phyloP scores from a whole-genome alignment of 92 coral and sea anemone genomes.

The Heteractis magnifica region DNA sequence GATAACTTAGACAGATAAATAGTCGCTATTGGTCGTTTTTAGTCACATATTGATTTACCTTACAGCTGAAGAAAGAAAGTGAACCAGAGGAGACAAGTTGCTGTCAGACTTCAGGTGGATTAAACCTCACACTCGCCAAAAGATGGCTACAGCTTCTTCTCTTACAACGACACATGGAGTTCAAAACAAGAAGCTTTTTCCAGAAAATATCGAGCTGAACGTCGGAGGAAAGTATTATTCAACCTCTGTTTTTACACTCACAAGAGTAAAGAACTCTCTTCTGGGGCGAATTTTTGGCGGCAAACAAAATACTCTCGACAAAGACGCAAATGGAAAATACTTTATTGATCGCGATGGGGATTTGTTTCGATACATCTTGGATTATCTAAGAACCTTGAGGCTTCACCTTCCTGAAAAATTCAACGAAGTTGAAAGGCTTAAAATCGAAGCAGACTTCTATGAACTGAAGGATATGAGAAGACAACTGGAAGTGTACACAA shows the following conservation, averaged over 20 bases:
- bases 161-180: slow-evolving; percentile 20
- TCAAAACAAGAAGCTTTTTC: slow-evolving; percentile 73
- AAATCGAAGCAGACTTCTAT: slow-evolving; percentile 81
- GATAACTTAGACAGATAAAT: not conserved
- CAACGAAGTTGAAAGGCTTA: slow-evolving; percentile 70
- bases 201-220: slow-evolving; percentile 92
- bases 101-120: not conserved
- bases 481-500: slow-evolving; percentile 51
- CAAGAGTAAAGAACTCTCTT: slow-evolving; percentile 77
- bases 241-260: slow-evolving; percentile 80
- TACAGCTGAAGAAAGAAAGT: slow-evolving; percentile 9
- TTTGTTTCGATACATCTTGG: slow-evolving; percentile 77
- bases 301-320: slow-evolving; percentile 47
- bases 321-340: slow-evolving; percentile 80
- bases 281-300: slow-evolving; percentile 89
- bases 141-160: slow-evolving; percentile 50
- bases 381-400: slow-evolving; percentile 71
- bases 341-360: slow-evolving; percentile 93
- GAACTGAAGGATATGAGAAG: slow-evolving; percentile 65
- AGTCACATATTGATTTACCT: not conserved
- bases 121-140: not conserved
- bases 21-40: not conserved
- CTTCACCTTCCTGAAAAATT: slow-evolving; percentile 78
- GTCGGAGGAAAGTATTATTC: slow-evolving; percentile 94
- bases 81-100: not conserved